phyloP scores from a whole-genome alignment of 2,113 vertebrate species.

The Chaetodon auriga region DNA sequence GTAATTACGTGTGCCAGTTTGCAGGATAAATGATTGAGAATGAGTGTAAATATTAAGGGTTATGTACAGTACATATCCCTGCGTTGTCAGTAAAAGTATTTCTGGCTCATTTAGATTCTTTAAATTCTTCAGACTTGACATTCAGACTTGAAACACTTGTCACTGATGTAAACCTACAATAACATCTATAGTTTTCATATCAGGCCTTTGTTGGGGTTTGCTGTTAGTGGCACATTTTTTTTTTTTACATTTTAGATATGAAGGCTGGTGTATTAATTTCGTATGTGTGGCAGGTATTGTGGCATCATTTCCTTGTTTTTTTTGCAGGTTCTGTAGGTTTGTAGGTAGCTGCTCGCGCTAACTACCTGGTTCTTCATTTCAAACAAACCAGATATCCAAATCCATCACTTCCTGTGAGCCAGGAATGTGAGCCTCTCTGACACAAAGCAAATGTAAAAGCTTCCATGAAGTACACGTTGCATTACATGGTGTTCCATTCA shows the following conservation, averaged over 20 bases:
- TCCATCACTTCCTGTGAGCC: background rate
- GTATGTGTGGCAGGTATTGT: background rate
- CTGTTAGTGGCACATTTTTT: background rate
- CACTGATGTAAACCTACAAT: background rate
- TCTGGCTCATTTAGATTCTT: background rate
- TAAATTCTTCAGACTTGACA: background rate
- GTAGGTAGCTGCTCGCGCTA: background rate
- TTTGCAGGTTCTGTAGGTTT: background rate
- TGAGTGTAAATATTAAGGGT: slow-evolving; percentile 26
- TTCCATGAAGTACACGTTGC: background rate
- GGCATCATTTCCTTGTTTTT: background rate
- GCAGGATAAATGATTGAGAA: slow-evolving; percentile 34
- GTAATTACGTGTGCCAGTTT: slow-evolving; percentile 46
- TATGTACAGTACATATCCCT: background rate
- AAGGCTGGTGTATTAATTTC: background rate
- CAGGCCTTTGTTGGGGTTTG: background rate
- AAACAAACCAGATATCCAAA: background rate
- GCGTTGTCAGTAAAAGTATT: background rate
- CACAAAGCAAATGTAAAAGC: background rate
- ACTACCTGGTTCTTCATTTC: background rate
- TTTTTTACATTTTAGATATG: background rate
- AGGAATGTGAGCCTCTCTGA: background rate
- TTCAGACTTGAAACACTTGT: background rate
- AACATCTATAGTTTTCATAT: background rate
- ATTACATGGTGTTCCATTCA: background rate